A percentile compares a stretch with the other conserved stretches of the same genome.
Evolutionary conservation across 2,888 invertebrate genomes (phyloP).

Genomic region (Unio pictorum): DNA sequence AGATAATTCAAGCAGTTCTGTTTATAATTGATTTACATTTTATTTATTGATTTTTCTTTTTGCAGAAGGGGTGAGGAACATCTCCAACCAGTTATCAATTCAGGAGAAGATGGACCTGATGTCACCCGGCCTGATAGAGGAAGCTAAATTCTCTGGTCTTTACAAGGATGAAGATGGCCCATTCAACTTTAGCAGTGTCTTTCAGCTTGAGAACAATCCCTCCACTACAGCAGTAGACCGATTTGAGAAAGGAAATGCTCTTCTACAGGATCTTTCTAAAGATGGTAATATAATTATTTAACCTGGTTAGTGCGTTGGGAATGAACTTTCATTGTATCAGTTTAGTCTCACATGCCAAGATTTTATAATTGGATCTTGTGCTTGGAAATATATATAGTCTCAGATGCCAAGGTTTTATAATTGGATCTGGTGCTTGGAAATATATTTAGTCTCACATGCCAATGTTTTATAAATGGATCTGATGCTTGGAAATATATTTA

Average conservation of each 20-base stretch:
- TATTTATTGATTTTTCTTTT: too few relatives aligned
- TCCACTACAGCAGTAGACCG: constrained; percentile 16
- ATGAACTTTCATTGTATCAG: too few relatives aligned
- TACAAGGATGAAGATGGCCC: constrained; percentile 55
- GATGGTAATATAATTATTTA: constrained; percentile 36
- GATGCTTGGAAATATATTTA: too few relatives aligned
- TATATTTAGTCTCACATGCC: too few relatives aligned
- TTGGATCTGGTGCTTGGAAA: too few relatives aligned
- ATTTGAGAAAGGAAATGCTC: constrained; percentile 45
- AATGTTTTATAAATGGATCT: too few relatives aligned
- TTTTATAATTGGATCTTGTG: too few relatives aligned
- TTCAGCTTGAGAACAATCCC: constrained; percentile 26
- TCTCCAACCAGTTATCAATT: constrained; percentile 63
- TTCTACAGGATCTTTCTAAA: constrained; percentile 45
- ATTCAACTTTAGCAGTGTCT: constrained; percentile 60
- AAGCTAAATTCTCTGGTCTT: constrained; percentile 47
- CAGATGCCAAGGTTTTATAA: too few relatives aligned
- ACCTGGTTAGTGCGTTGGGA: not conserved
- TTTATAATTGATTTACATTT: too few relatives aligned
- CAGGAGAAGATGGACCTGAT: constrained; percentile 52
- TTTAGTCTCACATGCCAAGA: too few relatives aligned
- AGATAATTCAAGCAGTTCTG: too few relatives aligned
- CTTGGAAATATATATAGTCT: too few relatives aligned
- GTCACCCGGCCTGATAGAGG: constrained; percentile 52
- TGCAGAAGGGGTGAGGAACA: constrained; percentile 61